Conservation (phyloP, 2,888 invertebrate species). For the Exocentrus adspersus region DNA sequence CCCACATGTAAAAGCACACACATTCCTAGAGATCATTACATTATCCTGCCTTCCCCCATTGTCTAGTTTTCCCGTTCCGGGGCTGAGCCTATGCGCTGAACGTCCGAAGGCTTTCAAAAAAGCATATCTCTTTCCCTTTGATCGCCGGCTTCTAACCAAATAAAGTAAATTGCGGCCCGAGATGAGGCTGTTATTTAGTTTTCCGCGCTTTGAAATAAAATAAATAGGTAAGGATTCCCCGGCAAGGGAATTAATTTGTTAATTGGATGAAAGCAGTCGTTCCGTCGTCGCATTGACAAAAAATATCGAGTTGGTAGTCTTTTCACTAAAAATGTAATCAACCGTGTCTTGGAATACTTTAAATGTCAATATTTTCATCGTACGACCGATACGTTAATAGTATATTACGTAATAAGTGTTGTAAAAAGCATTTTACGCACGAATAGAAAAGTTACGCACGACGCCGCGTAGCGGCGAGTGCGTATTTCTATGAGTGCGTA, state of each 20-base stretch:
- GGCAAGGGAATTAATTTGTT: background rate
- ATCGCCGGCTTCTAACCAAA: slow-evolving; percentile 83
- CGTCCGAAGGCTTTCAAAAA: slow-evolving; percentile 71
- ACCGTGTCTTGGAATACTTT: background rate
- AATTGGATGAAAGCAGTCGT: background rate
- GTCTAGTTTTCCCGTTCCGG: slow-evolving; percentile 82
- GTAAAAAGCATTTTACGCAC: too few species aligned
- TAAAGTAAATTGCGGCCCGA: slow-evolving; percentile 78
- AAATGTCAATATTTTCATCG: too few species aligned
- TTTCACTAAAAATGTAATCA: background rate
- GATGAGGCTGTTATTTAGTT: slow-evolving; percentile 72
- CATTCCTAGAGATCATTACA: slow-evolving; percentile 71
- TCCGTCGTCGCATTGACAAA: background rate
- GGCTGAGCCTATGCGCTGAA: slow-evolving; percentile 74
- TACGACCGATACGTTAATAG: too few species aligned
- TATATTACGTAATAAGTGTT: too few species aligned
- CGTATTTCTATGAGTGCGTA: too few species aligned
- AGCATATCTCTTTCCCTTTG: slow-evolving; percentile 67
- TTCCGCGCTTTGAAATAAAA: slow-evolving; percentile 69
- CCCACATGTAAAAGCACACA: too few species aligned
- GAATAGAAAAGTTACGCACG: too few species aligned
- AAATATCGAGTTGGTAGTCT: background rate
- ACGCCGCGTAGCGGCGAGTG: too few species aligned
- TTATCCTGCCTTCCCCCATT: slow-evolving; percentile 70
- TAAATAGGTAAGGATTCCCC: slow-evolving; percentile 9